Evolutionary conservation across 2,888 invertebrate genomes (phyloP), one percentile per base, ranked within the genome.

Genomic region (Chrysolina haemoptera): DNA sequence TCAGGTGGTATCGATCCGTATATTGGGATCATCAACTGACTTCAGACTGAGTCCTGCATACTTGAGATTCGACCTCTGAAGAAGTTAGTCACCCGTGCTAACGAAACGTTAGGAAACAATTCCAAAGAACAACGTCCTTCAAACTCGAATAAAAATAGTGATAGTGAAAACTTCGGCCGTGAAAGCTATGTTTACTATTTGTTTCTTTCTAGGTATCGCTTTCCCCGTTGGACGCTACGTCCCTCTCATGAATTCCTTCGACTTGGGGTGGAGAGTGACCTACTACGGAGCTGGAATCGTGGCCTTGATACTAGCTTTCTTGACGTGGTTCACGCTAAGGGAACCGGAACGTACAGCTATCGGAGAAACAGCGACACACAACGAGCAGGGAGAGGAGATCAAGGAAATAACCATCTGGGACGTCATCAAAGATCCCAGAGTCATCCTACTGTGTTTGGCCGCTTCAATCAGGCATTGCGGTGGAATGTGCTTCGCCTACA

Each of bases 401-500:
- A 90, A 90, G 86, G 89, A 83, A 59, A 86, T 92, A 0, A 91
- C 91, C 1, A 90, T 95, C 80, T 95, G 95, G 95, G 92, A 92
- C 81, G 93, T 95, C 1, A 91, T 96, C 73, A 88, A 91, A 0
- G 94, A 94, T 84, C 96, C 96, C 0, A 91, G 95, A 72, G 91
- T 96, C 79, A 89, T 96, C 43, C 90, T 96, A 85, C 89, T 96
- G 69, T 95, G 95, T 86, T 86, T 96, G 1, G 96, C 96, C n/a
- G 96, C 96, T 18, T 95, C 96, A 53, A 94, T 96, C 80, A 92
- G 96, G 81, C 96, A 96, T 88, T 95, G 95, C 80, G 96, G 94
- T 80, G 96, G 96, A 76, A 95, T 96, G 93, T 94, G 94, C 76
- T 96, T 96, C 88, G 96, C 96, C 0, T 96, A 96, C 90, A 96